Conservation (phyloP, 1,140 invertebrate species). For the Anastrepha obliqua region DNA sequence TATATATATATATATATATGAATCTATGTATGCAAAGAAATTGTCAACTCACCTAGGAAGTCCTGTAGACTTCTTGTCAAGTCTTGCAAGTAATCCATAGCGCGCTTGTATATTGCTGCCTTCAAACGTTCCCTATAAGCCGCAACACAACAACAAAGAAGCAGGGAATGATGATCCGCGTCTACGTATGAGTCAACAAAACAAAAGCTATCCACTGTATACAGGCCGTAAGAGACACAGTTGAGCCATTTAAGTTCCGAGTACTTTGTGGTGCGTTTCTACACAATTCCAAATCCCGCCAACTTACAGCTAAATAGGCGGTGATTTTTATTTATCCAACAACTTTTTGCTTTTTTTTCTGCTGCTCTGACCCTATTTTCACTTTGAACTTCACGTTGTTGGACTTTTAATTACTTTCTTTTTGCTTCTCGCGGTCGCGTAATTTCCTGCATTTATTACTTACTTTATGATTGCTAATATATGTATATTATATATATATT, state of each 20-base stretch:
- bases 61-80: slow-evolving; percentile 64
- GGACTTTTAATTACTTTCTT: background rate
- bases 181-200: slow-evolving; percentile 25
- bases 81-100: slow-evolving; percentile 67
- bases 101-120: too few relatives aligned
- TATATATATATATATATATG: background rate
- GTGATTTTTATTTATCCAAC: background rate
- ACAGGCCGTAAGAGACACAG: background rate
- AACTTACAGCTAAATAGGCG: background rate
- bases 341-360: slow-evolving; percentile 42
- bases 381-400: background rate
- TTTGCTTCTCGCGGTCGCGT: background rate
- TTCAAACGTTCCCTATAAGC: background rate
- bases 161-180: too few relatives aligned
- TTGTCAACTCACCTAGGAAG: slow-evolving; percentile 66
- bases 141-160: background rate
- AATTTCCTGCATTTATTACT: too few relatives aligned
- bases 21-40: background rate
- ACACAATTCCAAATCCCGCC: background rate
- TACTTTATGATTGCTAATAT: too few relatives aligned
- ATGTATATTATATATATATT: background rate
- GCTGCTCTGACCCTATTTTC: slow-evolving; percentile 33
- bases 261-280: background rate
- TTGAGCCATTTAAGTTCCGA: background rate
- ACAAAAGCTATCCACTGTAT: slow-evolving; percentile 20